Conservation (phyloP, 2,888 invertebrate genomes). For the Ashinkailepas kermadecensis region DNA sequence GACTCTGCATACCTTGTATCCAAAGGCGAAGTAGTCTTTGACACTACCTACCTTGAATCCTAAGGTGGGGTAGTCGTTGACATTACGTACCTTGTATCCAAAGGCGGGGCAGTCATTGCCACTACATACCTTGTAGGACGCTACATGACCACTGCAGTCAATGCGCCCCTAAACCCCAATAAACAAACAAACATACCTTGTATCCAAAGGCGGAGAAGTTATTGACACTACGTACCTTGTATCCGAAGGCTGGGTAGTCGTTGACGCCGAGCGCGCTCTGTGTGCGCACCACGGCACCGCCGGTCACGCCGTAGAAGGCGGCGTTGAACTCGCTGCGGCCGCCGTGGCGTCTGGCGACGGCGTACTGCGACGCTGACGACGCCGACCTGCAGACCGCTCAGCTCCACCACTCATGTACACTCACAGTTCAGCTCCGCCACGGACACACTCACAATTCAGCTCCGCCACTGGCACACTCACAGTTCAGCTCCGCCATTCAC, state of each 20-base stretch:
- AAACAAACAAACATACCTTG: not conserved
- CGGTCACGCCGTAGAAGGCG: slow-evolving; percentile 9
- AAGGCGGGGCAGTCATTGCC: not conserved
- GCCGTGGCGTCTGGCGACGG: not conserved
- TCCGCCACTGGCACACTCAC: no score
- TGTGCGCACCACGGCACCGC: not conserved
- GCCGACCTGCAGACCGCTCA: not conserved
- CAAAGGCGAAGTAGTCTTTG: not conserved
- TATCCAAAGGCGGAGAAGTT: not conserved
- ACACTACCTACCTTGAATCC: not conserved
- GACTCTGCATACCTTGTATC: not conserved
- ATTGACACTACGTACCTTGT: not conserved
- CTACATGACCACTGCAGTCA: no score
- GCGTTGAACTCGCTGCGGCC: slow-evolving; percentile 12
- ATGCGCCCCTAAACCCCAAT: not conserved
- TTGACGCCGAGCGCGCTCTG: not conserved
- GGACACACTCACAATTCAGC: no score
- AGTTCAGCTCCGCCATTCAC: no score
- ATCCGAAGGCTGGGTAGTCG: not conserved
- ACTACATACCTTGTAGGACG: not conserved
- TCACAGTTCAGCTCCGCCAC: no score
- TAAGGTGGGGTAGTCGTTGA: not conserved
- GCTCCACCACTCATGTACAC: no score
- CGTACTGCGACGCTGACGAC: not conserved
- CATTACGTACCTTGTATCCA: not conserved